Evolutionary conservation across 2,888 invertebrate species (phyloP), one percentile per base, ranked within the genome.

Genomic region (Axea sp.): DNA sequence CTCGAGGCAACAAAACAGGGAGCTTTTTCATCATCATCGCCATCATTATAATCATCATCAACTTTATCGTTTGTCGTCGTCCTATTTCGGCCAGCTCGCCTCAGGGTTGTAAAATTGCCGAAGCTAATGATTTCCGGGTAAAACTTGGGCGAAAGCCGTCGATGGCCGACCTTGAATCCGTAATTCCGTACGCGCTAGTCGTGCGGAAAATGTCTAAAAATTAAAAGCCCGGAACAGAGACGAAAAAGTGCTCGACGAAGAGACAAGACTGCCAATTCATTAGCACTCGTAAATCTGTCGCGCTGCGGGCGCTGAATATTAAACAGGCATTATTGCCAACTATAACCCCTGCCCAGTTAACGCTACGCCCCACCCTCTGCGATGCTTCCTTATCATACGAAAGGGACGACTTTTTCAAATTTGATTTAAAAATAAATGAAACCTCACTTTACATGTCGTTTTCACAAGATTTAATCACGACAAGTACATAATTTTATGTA

Each of bases 281-380:
- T 86, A 87, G 83, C 83, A 82, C 83, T 84, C 85, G 83, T 87
- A 87, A 87, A 87, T 87, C 83, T 83, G 84, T 85, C 84, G 82
- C 80, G 80, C 78, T 79, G 78, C 79, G 74, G 80, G 82, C 82
- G 81, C 82, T 82, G 87, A 87, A 87, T 86, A 87, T 86, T 86
- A 86, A 87, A 78, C 81, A 81, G 79, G 79, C 80, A 82, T 85
- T 86, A 84, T 81, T 73, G 79, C 79, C 76, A 79, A 82, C 85
- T 83, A 84, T 86, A 86, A 86, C 82, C 86, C 81, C 77, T 82
- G 78, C 73, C 83, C 83, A 83, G 84, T 86, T 86, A 86, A 81
- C 84, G 75, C 47, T 9, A 19, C 57, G 65, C 59, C 72, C 71
- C 73, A 76, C 76, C 71, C 75, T 41, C 51, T 62, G 57, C 55